These are phyloP conservation scores for Centropyge bicolor DNA, from an alignment of 2,797 vertebrate genomes.

Conservation along the genomic window DNA sequence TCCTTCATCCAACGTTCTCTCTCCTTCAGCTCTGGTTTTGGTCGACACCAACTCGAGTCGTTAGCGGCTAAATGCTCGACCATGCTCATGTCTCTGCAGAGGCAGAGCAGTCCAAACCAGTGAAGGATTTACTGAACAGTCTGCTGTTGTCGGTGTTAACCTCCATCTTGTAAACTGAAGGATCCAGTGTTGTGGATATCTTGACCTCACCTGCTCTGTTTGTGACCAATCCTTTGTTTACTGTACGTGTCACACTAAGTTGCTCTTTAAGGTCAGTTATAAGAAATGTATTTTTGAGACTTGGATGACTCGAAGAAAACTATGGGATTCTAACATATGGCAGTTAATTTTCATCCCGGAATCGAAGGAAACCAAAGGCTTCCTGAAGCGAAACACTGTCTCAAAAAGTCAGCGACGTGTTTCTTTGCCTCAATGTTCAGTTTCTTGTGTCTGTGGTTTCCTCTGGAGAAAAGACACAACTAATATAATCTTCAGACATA, in stretches of 20 bases:
- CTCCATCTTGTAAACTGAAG: background rate
- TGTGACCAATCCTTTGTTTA: background rate
- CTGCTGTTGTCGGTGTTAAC: background rate
- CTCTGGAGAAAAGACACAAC: slow-evolving; percentile 25
- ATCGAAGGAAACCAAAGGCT: background rate
- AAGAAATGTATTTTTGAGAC: background rate
- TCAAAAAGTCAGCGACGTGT: background rate
- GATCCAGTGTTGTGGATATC: too few relatives aligned
- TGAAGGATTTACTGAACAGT: background rate
- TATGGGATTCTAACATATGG: background rate
- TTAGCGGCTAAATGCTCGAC: too few relatives aligned
- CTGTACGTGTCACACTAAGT: background rate
- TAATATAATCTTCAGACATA: slow-evolving; percentile 45
- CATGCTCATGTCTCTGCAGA: too few relatives aligned
- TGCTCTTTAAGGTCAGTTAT: background rate
- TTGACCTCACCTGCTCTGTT: background rate
- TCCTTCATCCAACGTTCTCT: too few relatives aligned
- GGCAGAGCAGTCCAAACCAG: background rate
- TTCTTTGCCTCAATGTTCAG: slow-evolving; percentile 19
- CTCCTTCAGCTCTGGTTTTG: background rate
- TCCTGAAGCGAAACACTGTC: background rate
- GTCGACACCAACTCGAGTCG: background rate
- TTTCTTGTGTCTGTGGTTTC: slow-evolving; percentile 24
- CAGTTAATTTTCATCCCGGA: background rate
- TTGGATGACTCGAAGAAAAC: background rate